Evolutionary conservation across 2,888 invertebrate species (phyloP), one percentile per base, ranked within the genome.

Genomic region (Chromoteleia sp.): DNA sequence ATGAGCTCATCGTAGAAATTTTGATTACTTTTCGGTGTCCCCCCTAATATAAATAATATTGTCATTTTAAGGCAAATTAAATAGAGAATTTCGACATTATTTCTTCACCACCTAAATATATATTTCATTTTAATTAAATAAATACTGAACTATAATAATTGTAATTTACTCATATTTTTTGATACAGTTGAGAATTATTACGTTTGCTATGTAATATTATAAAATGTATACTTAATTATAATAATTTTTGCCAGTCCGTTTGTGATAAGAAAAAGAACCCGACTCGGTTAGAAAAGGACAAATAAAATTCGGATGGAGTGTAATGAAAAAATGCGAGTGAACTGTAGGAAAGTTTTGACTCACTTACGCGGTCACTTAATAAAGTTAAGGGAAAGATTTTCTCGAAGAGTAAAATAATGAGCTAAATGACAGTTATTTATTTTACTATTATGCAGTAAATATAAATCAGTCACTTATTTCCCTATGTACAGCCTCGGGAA

Each of bases 271-370:
- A 12, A 43, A 43, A 43, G 5, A 43, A 17, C 8, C 12, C 14
- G 12, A 12, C 14, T 14, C 14, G 17, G 43, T 43, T 43, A 1
- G 17, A 43, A 19, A 43, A 17, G 10, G 43, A 43, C 10, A 43
- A 52, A 61, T 61, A 30, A 14, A 36, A 71, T 61, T 71, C 29
- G 63, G 54, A 54, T 43, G 45, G 17, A 63, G 43, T 43, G 61
- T 63, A 52, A 73, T 63, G 52, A 73, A 63, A 63, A 73, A 63
- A 63, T 54, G 43, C 19, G 50, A 52, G 45, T 39, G 52, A 63
- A 63, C 43, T 54, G 52, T 14, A 73, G 15, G 39, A 61, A 63
- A 73, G 52, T 63, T 63, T 73, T 56, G 21, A 54, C 54, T 68
- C 21, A 43, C 54, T 59, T 71, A 48, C 59, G 19, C 50, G 39